Conservation (phyloP, 2,113 vertebrate species). For the Tachuris rubrigastra region DNA sequence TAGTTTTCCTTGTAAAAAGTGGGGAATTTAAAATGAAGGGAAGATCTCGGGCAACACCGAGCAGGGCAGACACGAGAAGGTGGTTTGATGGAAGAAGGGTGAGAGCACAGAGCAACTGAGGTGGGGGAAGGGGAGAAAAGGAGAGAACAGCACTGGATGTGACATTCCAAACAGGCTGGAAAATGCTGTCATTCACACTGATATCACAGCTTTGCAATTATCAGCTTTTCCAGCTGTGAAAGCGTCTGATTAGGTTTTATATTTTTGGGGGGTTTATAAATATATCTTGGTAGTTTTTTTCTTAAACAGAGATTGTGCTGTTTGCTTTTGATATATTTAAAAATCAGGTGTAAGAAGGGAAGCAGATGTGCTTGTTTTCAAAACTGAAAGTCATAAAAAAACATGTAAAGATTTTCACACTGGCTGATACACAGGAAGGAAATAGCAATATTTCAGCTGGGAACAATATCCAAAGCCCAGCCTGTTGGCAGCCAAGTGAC, state of each 20-base stretch:
- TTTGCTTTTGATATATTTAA: constrained; percentile 59
- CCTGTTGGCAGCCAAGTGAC: constrained; percentile 30
- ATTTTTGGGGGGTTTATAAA: constrained; percentile 61
- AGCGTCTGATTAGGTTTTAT: constrained; percentile 67
- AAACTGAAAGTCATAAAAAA: constrained; percentile 38
- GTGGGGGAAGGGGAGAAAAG: constrained; percentile 9
- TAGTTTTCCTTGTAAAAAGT: background rate
- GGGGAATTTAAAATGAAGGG: background rate
- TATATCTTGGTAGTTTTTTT: constrained; percentile 19
- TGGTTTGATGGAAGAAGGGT: background rate
- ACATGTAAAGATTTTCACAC: constrained; percentile 13
- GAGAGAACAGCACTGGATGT: constrained; percentile 39
- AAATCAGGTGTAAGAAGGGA: constrained; percentile 57
- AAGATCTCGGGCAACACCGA: background rate
- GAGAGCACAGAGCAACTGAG: background rate
- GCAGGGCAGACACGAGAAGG: background rate
- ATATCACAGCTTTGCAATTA: constrained; percentile 64
- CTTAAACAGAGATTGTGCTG: constrained; percentile 32
- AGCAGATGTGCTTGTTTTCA: constrained; percentile 60
- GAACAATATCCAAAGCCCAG: constrained; percentile 18
- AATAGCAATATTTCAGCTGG: constrained; percentile 19
- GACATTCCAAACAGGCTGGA: constrained; percentile 36
- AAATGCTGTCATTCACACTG: constrained; percentile 56
- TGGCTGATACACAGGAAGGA: constrained; percentile 40
- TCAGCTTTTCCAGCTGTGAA: constrained; percentile 70